A percentile compares a stretch with the other conserved stretches of the same genome.
Evolutionary conservation across 2,113 vertebrate species (phyloP).

Genomic region (Propithecus coquereli): DNA sequence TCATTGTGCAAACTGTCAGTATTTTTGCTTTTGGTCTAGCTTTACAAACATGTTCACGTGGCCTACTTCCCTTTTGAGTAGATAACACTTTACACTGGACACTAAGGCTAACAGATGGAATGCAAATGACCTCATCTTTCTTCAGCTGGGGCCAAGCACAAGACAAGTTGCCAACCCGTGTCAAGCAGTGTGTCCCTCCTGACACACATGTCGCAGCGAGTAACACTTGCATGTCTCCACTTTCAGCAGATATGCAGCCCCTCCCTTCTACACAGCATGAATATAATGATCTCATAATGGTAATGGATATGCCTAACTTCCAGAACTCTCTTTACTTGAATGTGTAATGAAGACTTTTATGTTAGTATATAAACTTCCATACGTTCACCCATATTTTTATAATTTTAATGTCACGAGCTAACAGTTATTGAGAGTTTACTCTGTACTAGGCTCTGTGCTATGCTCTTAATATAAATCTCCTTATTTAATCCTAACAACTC

Average conservation of each 20-base stretch:
- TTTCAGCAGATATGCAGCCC: not conserved
- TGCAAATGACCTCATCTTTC: constrained; percentile 64
- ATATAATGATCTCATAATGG: not conserved
- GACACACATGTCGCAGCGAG: not conserved
- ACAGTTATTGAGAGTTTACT: not conserved
- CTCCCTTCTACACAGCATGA: not conserved
- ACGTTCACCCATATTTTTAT: not conserved
- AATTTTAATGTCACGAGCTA: not conserved
- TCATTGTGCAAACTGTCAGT: not conserved
- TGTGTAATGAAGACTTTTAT: not conserved
- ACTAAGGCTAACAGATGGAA: constrained; percentile 51
- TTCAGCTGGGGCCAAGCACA: not conserved
- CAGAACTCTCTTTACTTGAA: not conserved
- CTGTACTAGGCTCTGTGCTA: not conserved
- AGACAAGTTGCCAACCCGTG: constrained; percentile 21
- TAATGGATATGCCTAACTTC: not conserved
- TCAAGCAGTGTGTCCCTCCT: constrained; percentile 1
- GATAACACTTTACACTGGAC: constrained; percentile 24
- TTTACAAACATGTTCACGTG: not conserved
- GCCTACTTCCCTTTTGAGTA: not conserved
- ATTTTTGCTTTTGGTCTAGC: not conserved
- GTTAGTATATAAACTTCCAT: not conserved
- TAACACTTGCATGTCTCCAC: not conserved
- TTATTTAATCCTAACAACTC: not conserved
- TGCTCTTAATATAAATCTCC: not conserved